Conservation (phyloP, 1,140 invertebrate genomes). For the Teleopsis dalmanni region DNA sequence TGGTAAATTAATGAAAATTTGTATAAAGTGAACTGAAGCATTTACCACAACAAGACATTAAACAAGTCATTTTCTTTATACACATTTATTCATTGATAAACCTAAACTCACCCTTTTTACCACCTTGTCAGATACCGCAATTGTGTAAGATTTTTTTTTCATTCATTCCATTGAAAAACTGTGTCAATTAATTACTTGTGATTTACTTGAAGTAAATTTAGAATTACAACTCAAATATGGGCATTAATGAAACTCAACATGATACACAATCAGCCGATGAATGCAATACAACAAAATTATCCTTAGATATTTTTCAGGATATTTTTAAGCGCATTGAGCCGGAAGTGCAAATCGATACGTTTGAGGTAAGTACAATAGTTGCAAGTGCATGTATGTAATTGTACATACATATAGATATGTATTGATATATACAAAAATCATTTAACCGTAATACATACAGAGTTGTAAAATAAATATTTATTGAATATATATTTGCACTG, state of each 20-base stretch:
- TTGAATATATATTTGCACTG: background rate
- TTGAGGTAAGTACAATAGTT: slow-evolving; percentile 24
- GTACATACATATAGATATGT: background rate
- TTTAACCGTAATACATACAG: background rate
- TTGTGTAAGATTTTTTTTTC: too few species aligned
- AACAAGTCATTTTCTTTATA: too few species aligned
- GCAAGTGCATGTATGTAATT: background rate
- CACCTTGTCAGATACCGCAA: too few species aligned
- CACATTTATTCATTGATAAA: too few species aligned
- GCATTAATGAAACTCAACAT: slow-evolving; percentile 26
- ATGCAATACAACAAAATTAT: slow-evolving; percentile 20
- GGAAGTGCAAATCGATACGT: slow-evolving; percentile 35
- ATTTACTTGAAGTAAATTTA: too few species aligned
- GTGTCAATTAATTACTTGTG: too few species aligned
- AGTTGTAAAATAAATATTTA: too few species aligned
- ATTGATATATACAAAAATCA: background rate
- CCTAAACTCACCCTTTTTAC: too few species aligned
- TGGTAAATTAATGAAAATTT: too few species aligned
- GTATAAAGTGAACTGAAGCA: too few species aligned
- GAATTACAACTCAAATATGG: slow-evolving; percentile 21
- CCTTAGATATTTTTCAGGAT: slow-evolving; percentile 32
- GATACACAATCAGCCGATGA: slow-evolving; percentile 14
- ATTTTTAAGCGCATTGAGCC: slow-evolving; percentile 36
- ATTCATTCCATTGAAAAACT: too few species aligned
- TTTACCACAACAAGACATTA: too few species aligned